Base-by-base conservation (phyloP, 1,140 invertebrate genomes). In the Cheumatopsyche charites region DNA sequence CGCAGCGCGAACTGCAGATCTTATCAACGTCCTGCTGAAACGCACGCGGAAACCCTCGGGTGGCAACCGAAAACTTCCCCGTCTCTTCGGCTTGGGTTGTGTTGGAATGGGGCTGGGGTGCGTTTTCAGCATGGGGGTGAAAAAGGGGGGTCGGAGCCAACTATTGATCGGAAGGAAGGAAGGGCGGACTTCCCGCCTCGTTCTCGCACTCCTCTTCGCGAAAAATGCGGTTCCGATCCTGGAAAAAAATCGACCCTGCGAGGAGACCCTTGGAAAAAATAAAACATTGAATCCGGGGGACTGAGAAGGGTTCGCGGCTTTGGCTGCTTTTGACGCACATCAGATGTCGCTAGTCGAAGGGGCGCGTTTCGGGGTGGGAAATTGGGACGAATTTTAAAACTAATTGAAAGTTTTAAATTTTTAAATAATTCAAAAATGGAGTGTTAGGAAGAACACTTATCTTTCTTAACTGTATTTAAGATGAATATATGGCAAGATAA, bases 161-260 rank as follows among this genome's bases (percentile, higher is more conserved):
- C 66, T 68, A 68, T 68, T 68, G 66, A 68, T 68, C 66, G 66
- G 26, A 68, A 36, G 29, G 26, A 68, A 36, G 29, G 29, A 36
- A 68, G 49, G 21, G 66, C 43, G 42, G 66, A 68, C 66, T 68
- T 68, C 19, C 45, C 47, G 45, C 21, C 55, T n/a, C 11, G 19
- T 58, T 58, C 29, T 36, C 29, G 29, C 29, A 36, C 29, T 36
- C 29, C 29, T 3, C 29, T 36, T n/a, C 3, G 9, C 29, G 29
- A 36, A 36, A 36, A 36, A 36, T 36, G 29, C 29, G 29, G 29
- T 36, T 36, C 29, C 11, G 43, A 47, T 7, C 43, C 43, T 13
- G 4, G 43, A 15, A 47, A 47, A 47, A 47, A 47, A 36, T 36
- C 29, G 9, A 36, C 29, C 29, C 29, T 9, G 3, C 9, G 9